Evolutionary conservation across 37 sponge, comb jelly and placozoan genomes (phyloP), one percentile per base, ranked within the genome.

Genomic region (Eunapius fragilis): DNA sequence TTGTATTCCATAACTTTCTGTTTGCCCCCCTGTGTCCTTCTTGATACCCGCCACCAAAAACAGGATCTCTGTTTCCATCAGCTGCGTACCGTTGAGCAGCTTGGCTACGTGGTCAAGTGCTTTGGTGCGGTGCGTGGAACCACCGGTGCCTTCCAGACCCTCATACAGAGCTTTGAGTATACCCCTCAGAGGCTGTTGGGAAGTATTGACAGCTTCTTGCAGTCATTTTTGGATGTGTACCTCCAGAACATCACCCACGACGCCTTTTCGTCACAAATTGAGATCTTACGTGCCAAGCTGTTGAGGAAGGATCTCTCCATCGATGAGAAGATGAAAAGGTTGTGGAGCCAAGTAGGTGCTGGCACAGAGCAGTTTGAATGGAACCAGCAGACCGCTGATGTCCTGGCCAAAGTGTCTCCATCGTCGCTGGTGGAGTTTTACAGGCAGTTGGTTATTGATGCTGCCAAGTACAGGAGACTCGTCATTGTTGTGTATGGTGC

Each of bases 21-120:
- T n/a, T n/a, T n/a, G n/a, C n/a, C n/a, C n/a, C n/a, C n/a, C n/a
- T n/a, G n/a, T n/a, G n/a, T n/a, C n/a, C n/a, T n/a, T n/a, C n/a
- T n/a, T n/a, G n/a, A n/a, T n/a, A n/a, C n/a, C n/a, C n/a, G n/a
- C n/a, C 47, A 34, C 31, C 25, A 70, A 38, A 48, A 75, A 19
- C 68, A 95, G 96, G 84, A 89, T 74, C 77, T 79, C 28, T 95
- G 96, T 69, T 95, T 95, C 80, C 79, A 82, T 36, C 79, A 84
- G 77, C 85, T 96, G 67, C 87, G 97, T 24, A 96, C 97, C 2
- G 27, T 79, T 49, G 81, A 96, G 71, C 90, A 94, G 50, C 87
- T 96, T 3, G 97, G 97, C 25, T 96, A 96, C 67, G 88, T 92
- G 6, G 97, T 80, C 25, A 74, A 49, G 81, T 94, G 94, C 74